Conservation (phyloP, 2,113 vertebrate species). For the Laterallus jamaicensis region DNA sequence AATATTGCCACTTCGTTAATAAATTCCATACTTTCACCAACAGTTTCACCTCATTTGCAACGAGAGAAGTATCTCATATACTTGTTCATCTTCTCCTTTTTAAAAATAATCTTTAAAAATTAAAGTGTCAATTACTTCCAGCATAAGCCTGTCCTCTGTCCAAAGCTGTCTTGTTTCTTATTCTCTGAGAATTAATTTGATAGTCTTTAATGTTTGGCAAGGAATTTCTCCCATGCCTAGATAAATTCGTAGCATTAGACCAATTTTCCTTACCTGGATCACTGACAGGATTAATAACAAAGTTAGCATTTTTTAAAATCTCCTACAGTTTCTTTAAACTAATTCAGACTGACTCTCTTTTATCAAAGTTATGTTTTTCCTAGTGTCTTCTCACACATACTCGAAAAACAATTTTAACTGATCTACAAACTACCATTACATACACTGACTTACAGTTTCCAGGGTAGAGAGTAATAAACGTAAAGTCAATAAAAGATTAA, state of each 20-base stretch:
- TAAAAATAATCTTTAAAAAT: not conserved
- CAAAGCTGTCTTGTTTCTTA: not conserved
- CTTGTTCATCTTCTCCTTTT: not conserved
- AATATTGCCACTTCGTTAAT: not conserved
- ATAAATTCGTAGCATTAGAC: not conserved
- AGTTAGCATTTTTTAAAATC: not conserved
- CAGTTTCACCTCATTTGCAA: not conserved
- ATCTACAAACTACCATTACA: not conserved
- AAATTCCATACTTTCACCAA: not conserved
- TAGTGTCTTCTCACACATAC: not conserved
- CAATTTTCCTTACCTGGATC: not conserved
- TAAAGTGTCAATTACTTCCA: not conserved
- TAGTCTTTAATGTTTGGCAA: not conserved
- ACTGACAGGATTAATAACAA: not conserved
- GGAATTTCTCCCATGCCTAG: not conserved
- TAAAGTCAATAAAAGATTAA: conserved; percentile 6
- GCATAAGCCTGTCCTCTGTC: not conserved
- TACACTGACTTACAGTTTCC: not conserved
- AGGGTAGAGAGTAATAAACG: not conserved
- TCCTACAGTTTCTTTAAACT: not conserved
- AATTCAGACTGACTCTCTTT: not conserved
- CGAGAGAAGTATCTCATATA: not conserved
- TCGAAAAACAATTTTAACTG: not conserved
- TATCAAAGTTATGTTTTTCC: not conserved
- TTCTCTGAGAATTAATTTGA: not conserved